These are phyloP conservation scores for Anguilla rostrata DNA, from an alignment of 2,113 vertebrate genomes.

Conservation along the genomic window DNA sequence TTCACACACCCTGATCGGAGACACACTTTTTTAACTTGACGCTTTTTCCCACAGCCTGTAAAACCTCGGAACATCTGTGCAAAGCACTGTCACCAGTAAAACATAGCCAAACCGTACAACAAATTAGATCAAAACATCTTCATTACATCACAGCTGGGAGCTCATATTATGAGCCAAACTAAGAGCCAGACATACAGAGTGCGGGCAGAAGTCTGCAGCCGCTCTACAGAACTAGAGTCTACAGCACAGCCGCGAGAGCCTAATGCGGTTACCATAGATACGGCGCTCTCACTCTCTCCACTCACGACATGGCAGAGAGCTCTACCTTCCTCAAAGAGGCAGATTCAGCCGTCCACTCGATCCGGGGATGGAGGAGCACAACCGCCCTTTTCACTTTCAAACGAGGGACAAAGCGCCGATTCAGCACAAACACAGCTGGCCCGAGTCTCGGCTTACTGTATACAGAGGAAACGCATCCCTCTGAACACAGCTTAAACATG, in stretches of 20 bases:
- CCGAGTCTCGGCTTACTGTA: not conserved
- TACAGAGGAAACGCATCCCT: not conserved
- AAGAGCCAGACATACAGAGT: not conserved
- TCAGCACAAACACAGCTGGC: not conserved
- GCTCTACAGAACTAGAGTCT: conserved; percentile 31
- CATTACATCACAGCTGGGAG: not conserved
- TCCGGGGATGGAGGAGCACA: not conserved
- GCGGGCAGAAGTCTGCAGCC: conserved; percentile 2
- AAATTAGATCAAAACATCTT: not conserved
- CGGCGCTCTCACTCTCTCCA: conserved; percentile 47
- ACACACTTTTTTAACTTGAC: not conserved
- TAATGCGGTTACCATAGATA: conserved; percentile 78
- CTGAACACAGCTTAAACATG: not conserved
- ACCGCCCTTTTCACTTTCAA: conserved; percentile 5
- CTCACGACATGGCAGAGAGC: not conserved
- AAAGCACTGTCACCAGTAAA: not conserved
- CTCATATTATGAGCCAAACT: not conserved
- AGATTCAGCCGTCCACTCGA: not conserved
- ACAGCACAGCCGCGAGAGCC: conserved; percentile 51
- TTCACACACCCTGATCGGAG: not conserved
- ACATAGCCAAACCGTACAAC: too few relatives aligned
- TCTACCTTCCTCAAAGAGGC: conserved; percentile 5
- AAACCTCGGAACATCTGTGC: not conserved
- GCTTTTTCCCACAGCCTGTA: not conserved
- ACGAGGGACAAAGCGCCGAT: not conserved